Percentiles rank a stretch among this genome's conserved stretches.
Evolutionary conservation across 2,888 invertebrate species (phyloP).

Genomic region (Sphecodes monilicornis): DNA sequence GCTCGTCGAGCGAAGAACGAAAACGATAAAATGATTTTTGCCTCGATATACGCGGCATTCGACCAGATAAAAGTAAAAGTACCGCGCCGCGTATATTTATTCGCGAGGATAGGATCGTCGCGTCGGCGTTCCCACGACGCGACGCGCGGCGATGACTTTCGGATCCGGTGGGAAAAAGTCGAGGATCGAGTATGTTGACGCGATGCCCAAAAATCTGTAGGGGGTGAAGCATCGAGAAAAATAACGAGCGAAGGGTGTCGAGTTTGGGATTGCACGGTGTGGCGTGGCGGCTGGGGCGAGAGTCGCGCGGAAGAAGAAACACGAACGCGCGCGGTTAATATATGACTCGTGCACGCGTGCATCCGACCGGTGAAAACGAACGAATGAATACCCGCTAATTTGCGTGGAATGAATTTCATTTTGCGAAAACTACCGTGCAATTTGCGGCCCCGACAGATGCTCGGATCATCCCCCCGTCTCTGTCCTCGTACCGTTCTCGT

Average conservation of each 20-base stretch:
- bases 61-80: too few relatives aligned
- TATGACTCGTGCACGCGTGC: constrained; percentile 35
- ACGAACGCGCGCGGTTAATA: constrained; percentile 37
- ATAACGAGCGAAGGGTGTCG: constrained; percentile 10
- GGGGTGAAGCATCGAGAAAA: constrained; percentile 5
- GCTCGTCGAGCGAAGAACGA: too few relatives aligned
- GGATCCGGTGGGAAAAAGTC: constrained; percentile 5
- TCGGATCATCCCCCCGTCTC: not conserved
- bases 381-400: constrained; percentile 66
- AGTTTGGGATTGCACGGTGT: not conserved
- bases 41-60: too few relatives aligned
- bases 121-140: not conserved
- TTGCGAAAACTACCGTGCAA: constrained; percentile 60
- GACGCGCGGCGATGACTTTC: not conserved
- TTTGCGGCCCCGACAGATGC: constrained; percentile 47
- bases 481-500: not conserved
- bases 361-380: constrained; percentile 33
- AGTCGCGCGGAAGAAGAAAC: constrained; percentile 6
- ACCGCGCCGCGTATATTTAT: too few relatives aligned
- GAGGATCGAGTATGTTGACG: not conserved
- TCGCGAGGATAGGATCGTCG: not conserved
- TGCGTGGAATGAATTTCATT: constrained; percentile 69
- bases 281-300: not conserved
- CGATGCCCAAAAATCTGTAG: constrained; percentile 1
- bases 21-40: too few relatives aligned